Evolutionary conservation across 2,888 invertebrate species (phyloP), one percentile per base, ranked within the genome.

Genomic region (Drosophila niveifrons): DNA sequence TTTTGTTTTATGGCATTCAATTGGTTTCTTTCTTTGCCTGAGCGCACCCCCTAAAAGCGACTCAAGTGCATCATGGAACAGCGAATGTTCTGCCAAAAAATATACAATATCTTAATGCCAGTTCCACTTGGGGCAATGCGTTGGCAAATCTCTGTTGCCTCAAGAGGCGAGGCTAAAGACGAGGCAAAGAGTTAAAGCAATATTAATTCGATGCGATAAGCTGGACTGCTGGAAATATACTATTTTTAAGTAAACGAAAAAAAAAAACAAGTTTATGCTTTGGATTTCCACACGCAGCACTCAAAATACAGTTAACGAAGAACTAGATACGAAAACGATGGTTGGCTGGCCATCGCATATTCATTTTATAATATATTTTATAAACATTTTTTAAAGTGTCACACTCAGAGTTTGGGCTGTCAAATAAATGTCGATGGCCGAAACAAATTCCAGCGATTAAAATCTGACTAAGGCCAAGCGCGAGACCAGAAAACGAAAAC

Each of bases 1-100:
- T 89, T 86, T 77, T 48, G 75, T 79, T 85, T 82, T 86, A 88
- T 83, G 74, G 64, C 82, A 66, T 75, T 75, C 84, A 83, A 88
- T 90, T 80, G 87, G 75, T 83, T 83, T 80, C 29, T 36, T 36
- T n/a, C n/a, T 36, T 36, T 6, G 36, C 53, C 56, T 55, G 53
- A 23, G 53, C 34, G 51, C 39, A 52, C 17, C 46, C 69, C 69
- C 70, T 66, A 79, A 85, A 78, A 85, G 75, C 66, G 71, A 73
- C 82, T 88, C 86, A 84, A 84, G 84, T 85, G 83, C 82, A 80
- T 15, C 82, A 80, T 15, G 23, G 29, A 39, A 43, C 46, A 36
- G 50, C 53, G 34, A 62, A 63, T 69, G 47, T 72, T 44, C 65
- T 66, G 66, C 64, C 50, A 64, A 55, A 66, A 51, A 55, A 43